Conservation (phyloP, 2,797 vertebrate species). For the Onychomys leucogaster region DNA sequence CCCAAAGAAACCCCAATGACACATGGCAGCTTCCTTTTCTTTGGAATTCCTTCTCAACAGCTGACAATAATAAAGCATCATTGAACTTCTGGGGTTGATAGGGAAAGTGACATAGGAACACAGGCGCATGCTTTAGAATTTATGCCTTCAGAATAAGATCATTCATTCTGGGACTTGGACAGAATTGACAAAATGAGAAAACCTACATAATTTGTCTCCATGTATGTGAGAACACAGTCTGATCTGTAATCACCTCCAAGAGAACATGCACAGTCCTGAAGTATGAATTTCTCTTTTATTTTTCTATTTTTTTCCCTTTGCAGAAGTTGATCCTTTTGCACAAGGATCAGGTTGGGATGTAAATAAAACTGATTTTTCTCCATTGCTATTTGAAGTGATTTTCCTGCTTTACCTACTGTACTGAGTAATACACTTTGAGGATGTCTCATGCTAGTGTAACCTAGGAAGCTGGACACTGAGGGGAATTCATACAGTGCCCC, state of each 20-base stretch:
- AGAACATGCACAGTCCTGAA: slow-evolving; percentile 9
- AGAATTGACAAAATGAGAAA: slow-evolving; percentile 50
- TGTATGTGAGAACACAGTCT: slow-evolving; percentile 9
- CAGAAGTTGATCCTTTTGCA: slow-evolving; percentile 50
- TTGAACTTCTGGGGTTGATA: not conserved
- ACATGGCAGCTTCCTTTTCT: not conserved
- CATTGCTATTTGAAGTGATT: slow-evolving; percentile 16
- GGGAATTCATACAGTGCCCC: not conserved
- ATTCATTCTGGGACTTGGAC: slow-evolving; percentile 21
- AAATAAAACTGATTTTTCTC: slow-evolving; percentile 43
- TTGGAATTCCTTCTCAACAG: not conserved
- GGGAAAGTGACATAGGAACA: slow-evolving; percentile 24
- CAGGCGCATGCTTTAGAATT: not conserved
- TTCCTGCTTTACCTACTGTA: not conserved
- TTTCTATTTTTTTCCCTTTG: slow-evolving; percentile 58
- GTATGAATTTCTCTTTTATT: slow-evolving; percentile 40
- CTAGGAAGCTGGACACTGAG: slow-evolving; percentile 38
- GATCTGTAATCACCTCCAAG: not conserved
- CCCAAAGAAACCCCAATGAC: not conserved
- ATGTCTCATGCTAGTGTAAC: slow-evolving; percentile 13
- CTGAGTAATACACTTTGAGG: slow-evolving; percentile 52
- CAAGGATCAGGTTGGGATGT: slow-evolving; percentile 21
- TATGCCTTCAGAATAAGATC: slow-evolving; percentile 30
- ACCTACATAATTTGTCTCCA: slow-evolving; percentile 39
- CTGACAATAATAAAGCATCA: not conserved